These are phyloP conservation scores for Rhea pennata DNA, from an alignment of 2,113 vertebrate species.

Conservation along the genomic window DNA sequence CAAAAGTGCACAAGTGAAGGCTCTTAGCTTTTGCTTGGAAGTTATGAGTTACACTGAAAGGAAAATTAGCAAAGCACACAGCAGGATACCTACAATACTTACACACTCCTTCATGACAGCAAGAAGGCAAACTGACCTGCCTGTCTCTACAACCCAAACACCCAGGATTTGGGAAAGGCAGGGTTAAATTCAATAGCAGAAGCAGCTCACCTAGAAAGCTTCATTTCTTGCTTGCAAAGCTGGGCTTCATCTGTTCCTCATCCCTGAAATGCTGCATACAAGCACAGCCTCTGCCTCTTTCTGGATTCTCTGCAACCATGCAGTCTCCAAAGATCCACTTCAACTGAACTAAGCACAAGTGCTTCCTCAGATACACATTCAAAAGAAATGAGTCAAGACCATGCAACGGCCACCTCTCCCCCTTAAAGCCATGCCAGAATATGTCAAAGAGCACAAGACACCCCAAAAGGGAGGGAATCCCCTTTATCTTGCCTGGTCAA, in stretches of 20 bases:
- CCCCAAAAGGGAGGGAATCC: not conserved
- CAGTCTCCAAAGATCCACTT: not conserved
- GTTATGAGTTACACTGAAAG: not conserved
- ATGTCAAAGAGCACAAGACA: not conserved
- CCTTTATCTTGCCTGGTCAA: not conserved
- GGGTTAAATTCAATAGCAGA: not conserved
- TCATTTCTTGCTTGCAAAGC: not conserved
- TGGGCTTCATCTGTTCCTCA: not conserved
- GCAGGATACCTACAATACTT: not conserved
- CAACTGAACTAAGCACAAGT: not conserved
- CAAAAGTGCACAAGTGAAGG: not conserved
- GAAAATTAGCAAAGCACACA: constrained; percentile 4
- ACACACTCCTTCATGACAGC: constrained; percentile 9
- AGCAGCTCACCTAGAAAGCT: not conserved
- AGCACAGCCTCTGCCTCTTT: not conserved
- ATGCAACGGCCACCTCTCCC: not conserved
- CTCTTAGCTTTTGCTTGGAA: not conserved
- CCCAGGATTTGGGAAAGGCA: not conserved
- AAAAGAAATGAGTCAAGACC: not conserved
- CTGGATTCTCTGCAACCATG: not conserved
- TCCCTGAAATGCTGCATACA: not conserved
- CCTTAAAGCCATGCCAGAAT: not conserved
- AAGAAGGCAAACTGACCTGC: not conserved
- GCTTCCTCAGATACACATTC: not conserved
- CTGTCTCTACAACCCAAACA: not conserved